Percentiles rank a stretch among this genome's conserved stretches.
Conservation (phyloP, 1,140 invertebrate genomes). For the Anastrepha ludens region DNA sequence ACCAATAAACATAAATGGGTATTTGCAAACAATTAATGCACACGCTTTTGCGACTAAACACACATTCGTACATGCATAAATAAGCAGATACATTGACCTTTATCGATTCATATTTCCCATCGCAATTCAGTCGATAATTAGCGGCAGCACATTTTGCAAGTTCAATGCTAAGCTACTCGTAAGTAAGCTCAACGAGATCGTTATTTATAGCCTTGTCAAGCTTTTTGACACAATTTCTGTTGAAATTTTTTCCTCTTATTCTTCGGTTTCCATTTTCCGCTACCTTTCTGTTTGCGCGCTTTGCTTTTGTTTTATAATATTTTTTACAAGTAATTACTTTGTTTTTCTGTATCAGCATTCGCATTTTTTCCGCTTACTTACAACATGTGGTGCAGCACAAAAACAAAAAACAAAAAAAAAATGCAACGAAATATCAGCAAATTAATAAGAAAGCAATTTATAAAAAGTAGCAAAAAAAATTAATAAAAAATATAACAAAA, state of each 20-base stretch:
- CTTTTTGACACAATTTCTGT: background rate
- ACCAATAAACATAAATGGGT: background rate
- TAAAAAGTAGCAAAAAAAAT: background rate
- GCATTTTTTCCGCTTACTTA: background rate
- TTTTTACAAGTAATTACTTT: background rate
- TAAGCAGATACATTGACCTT: conserved; percentile 17
- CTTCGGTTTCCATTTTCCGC: background rate
- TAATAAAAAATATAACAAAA: background rate
- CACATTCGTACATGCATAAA: background rate
- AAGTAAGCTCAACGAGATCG: background rate
- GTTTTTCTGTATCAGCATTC: too few relatives aligned
- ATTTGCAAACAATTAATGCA: background rate
- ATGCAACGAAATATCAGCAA: background rate
- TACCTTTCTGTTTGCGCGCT: background rate
- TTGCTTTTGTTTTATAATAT: conserved; percentile 16
- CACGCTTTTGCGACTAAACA: background rate
- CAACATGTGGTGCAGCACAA: background rate
- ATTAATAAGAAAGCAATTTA: background rate
- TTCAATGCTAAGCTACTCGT: conserved; percentile 26
- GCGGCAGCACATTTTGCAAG: conserved; percentile 1
- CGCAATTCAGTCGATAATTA: background rate
- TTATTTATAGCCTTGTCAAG: conserved; percentile 44
- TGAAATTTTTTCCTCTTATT: background rate
- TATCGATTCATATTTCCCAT: conserved; percentile 19
- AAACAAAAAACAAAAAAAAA: background rate